A percentile compares a stretch with the other conserved stretches of the same genome.
phyloP scores from a whole-genome alignment of 2,113 vertebrate species.

The Sphyrna mokarran region DNA sequence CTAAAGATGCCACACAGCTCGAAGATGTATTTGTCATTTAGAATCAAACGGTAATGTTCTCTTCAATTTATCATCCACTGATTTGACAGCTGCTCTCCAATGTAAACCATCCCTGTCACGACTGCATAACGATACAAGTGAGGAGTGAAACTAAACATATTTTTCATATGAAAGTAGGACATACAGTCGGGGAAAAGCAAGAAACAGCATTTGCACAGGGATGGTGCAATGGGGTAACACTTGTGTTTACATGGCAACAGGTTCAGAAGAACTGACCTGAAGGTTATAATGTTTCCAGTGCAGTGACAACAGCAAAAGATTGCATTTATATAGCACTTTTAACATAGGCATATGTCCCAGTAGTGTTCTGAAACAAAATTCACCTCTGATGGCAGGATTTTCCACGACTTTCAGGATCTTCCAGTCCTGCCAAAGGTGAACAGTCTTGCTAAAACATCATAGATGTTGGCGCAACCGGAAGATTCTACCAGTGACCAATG shows the following conservation, averaged over 20 bases:
- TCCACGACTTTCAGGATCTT: no score
- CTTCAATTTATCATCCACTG: background rate
- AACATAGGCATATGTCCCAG: background rate
- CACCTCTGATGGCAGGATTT: background rate
- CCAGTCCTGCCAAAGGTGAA: no score
- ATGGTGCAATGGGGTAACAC: background rate
- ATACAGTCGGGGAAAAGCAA: background rate
- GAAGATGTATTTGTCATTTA: background rate
- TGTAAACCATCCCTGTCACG: background rate
- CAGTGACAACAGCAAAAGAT: background rate
- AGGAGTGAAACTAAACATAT: background rate
- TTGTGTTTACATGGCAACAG: background rate
- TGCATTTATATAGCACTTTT: background rate
- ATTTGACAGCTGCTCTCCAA: background rate
- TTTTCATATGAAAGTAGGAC: background rate
- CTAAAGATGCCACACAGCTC: background rate
- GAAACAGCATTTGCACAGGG: background rate
- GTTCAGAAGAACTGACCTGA: background rate
- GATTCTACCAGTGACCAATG: no score
- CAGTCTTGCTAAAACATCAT: no score
- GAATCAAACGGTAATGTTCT: background rate
- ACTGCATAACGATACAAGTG: background rate
- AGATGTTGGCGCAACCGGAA: no score
- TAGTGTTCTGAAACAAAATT: background rate
- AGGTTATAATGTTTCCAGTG: background rate